A percentile compares a stretch with the other conserved stretches of the same genome.
Conservation (phyloP, 2,113 vertebrate species). For the Hippolais icterina region DNA sequence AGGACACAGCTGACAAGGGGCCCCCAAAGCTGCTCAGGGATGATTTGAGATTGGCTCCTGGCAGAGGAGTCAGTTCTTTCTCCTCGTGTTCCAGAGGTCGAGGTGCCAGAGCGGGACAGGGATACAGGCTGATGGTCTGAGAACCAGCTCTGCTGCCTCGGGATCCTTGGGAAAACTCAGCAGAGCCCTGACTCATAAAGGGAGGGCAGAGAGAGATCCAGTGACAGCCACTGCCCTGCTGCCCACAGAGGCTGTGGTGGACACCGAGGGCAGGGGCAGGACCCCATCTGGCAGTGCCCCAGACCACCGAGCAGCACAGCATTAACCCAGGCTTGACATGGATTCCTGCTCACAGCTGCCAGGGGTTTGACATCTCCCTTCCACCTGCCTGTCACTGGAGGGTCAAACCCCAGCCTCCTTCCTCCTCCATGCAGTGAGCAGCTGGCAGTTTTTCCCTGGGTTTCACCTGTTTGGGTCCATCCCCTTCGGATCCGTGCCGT, state of each 20-base stretch:
- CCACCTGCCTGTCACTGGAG: background rate
- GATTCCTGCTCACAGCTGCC: background rate
- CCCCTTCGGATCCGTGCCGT: rapidly evolving
- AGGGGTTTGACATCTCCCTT: background rate
- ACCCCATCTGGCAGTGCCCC: rapidly evolving
- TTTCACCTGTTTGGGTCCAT: background rate
- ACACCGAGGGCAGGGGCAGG: background rate
- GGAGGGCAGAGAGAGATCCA: background rate
- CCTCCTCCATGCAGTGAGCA: background rate
- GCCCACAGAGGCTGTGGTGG: background rate
- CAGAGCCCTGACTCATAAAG: background rate
- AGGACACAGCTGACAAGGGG: background rate
- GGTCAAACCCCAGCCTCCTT: background rate
- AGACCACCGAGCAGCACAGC: background rate
- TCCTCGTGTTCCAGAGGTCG: rapidly evolving
- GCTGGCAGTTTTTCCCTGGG: background rate
- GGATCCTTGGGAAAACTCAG: background rate
- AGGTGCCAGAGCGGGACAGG: background rate
- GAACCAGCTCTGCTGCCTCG: background rate
- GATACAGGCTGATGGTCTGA: background rate
- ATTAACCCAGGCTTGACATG: background rate
- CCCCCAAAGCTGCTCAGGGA: background rate
- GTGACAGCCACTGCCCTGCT: background rate
- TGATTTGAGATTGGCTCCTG: background rate
- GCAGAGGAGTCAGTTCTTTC: background rate